These are phyloP conservation scores for Chaetodon trifascialis DNA, from an alignment of 2,113 vertebrate genomes.

Conservation along the genomic window DNA sequence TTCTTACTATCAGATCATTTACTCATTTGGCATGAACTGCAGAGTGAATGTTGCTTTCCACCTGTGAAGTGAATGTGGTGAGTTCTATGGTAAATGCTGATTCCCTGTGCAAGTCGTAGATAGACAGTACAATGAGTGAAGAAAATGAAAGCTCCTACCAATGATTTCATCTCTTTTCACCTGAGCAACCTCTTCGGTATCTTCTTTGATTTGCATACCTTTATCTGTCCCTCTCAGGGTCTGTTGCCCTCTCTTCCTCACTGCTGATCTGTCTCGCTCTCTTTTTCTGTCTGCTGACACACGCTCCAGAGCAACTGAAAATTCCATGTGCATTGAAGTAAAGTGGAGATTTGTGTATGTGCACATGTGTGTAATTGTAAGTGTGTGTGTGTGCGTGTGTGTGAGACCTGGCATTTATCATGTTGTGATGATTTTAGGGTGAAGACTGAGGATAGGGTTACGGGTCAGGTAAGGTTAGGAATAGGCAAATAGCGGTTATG, in stretches of 20 bases:
- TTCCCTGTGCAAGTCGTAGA: not conserved
- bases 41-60: not conserved
- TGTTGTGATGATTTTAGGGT: too few species aligned
- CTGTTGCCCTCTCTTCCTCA: not conserved
- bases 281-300: not conserved
- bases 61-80: not conserved
- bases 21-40: not conserved
- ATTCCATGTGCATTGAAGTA: not conserved
- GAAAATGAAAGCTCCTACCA: not conserved
- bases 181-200: not conserved
- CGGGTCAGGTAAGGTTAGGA: too few species aligned
- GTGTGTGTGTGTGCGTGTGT: not conserved
- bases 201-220: constrained; percentile 33
- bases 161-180: constrained; percentile 16
- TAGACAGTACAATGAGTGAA: not conserved
- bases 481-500: too few species aligned
- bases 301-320: not conserved
- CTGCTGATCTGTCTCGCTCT: not conserved
- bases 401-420: too few species aligned
- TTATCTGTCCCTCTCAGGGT: constrained; percentile 14
- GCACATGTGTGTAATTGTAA: too few species aligned
- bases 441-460: too few species aligned
- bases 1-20: too few species aligned
- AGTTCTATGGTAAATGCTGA: not conserved
- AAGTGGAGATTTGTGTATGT: not conserved